Percentiles rank a stretch among this genome's conserved stretches.
phyloP scores from a whole-genome alignment of 2,797 vertebrate species.

The Enteromius viviparus region DNA sequence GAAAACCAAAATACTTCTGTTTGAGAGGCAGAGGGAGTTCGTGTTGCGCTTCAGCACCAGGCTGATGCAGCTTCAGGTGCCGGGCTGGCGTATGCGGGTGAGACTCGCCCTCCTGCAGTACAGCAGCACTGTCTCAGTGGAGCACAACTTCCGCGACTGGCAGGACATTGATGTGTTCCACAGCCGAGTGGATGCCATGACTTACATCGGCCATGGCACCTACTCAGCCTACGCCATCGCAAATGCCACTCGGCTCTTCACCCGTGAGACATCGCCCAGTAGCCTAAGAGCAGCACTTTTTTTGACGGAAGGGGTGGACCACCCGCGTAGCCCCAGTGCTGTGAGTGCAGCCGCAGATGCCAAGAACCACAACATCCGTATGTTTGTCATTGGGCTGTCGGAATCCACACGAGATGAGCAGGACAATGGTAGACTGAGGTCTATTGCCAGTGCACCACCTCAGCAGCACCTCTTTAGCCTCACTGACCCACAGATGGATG shows the following conservation, averaged over 20 bases:
- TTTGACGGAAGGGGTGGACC: conserved; percentile 85
- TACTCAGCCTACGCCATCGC: conserved; percentile 85
- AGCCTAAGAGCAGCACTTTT: conserved; percentile 82
- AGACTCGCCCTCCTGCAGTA: conserved; percentile 85
- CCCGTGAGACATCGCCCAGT: conserved; percentile 73
- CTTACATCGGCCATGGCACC: conserved; percentile 85
- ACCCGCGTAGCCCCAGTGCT: conserved; percentile 84
- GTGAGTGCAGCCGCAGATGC: conserved; percentile 77
- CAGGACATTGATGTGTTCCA: conserved; percentile 85
- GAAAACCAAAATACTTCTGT: conserved; percentile 78
- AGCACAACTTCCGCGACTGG: conserved; percentile 87
- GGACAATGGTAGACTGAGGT: conserved; percentile 72
- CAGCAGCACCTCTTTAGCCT: conserved; percentile 78
- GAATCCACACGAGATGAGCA: conserved; percentile 59
- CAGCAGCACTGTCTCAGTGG: conserved; percentile 84
- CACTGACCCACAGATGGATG: conserved; percentile 75
- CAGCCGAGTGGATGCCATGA: conserved; percentile 75
- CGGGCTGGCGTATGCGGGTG: conserved; percentile 73
- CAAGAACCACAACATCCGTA: conserved; percentile 80
- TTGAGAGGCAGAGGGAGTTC: conserved; percentile 83
- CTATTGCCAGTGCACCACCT: conserved; percentile 80
- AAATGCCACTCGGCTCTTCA: conserved; percentile 84
- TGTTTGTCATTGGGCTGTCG: conserved; percentile 83
- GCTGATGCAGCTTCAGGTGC: conserved; percentile 73
- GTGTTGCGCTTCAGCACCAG: conserved; percentile 76